Base-by-base conservation (phyloP, 2,888 invertebrate species). In the Acronicta alni region DNA sequence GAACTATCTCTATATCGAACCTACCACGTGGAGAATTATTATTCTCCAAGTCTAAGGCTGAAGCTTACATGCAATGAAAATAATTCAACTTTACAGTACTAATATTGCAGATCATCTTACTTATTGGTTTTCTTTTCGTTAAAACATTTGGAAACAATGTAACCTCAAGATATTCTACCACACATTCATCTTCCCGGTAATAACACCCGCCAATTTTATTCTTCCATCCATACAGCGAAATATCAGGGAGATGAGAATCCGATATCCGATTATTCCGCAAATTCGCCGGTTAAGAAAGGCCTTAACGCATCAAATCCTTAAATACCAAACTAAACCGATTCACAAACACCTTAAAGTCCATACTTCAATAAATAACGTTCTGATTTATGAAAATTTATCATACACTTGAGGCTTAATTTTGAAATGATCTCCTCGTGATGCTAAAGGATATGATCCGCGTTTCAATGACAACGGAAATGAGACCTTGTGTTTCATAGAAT, bases 341-440 rank as follows among this genome's bases (percentile, higher is more conserved):
- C 84, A 82, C 89, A 89, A 78, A 90, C 90, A 92, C 89, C 88
- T 90, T 93, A 92, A 88, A 94, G 93, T 93, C 89, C 82, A 94
- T 89, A 92, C 89, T 94, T 85, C 91, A 88, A 91, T 93, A 93
- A 93, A 93, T 92, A 90, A 91, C 84, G 78, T 71, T 82, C 87
- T 92, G 93, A 93, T 93, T 93, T 93, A 94, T 93, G 92, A 92
- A 92, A 93, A 92, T 92, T 90, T 93, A 93, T 93, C 92, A 91
- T 91, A 90, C 89, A 91, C 89, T 90, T 92, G 92, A 91, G 89
- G 90, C 90, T 93, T 93, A 92, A 94, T 93, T 94, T 93, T 92
- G 92, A 93, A 94, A 91, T 90, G 89, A 89, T 90, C 85, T 79
- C 64, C 46, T 56, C 67, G 65, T 57, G 77, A 79, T 82, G 76